Evolutionary conservation across 1,140 invertebrate genomes (phyloP).

Genomic region (Trachelipus rathkii): DNA sequence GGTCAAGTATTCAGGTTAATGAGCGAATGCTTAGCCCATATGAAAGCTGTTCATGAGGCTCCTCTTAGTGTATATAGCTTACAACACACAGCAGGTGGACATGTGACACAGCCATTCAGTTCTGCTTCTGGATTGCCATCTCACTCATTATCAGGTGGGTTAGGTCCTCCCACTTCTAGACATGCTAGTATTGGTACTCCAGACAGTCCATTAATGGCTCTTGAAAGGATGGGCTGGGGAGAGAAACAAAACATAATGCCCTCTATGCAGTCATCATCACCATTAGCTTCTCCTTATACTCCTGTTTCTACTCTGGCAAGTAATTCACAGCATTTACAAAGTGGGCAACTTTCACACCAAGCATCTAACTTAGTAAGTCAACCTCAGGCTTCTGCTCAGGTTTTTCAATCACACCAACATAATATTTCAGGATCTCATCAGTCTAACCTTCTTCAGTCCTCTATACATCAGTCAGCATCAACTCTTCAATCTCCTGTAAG

Average conservation of each 20-base stretch:
- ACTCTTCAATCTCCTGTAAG: constrained; percentile 1
- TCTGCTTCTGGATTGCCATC: constrained; percentile 28
- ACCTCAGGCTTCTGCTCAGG: constrained; percentile 3
- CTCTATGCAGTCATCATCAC: constrained; percentile 42
- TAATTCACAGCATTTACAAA: constrained; percentile 1
- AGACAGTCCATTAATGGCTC: constrained; percentile 44
- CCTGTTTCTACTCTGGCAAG: constrained; percentile 26
- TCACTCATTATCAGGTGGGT: constrained; percentile 31
- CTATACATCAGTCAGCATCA: constrained; percentile 2
- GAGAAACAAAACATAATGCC: constrained; percentile 41
- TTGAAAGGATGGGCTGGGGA: constrained; percentile 45
- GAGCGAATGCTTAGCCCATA: constrained; percentile 45
- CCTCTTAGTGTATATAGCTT: constrained; percentile 42
- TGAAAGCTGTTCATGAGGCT: constrained; percentile 44
- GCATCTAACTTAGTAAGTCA: not conserved
- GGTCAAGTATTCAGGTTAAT: constrained; percentile 45
- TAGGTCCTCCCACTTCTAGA: constrained; percentile 24
- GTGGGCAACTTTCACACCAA: not conserved
- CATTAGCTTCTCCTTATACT: constrained; percentile 33
- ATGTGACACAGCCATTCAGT: constrained; percentile 35
- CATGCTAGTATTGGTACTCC: constrained; percentile 36
- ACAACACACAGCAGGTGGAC: constrained; percentile 37
- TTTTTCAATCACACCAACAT: constrained; percentile 3
- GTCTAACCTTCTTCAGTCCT: not conserved
- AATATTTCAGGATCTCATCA: constrained; percentile 1